phyloP scores from a whole-genome alignment of 2,797 vertebrate genomes.

The Coendou prehensilis region DNA sequence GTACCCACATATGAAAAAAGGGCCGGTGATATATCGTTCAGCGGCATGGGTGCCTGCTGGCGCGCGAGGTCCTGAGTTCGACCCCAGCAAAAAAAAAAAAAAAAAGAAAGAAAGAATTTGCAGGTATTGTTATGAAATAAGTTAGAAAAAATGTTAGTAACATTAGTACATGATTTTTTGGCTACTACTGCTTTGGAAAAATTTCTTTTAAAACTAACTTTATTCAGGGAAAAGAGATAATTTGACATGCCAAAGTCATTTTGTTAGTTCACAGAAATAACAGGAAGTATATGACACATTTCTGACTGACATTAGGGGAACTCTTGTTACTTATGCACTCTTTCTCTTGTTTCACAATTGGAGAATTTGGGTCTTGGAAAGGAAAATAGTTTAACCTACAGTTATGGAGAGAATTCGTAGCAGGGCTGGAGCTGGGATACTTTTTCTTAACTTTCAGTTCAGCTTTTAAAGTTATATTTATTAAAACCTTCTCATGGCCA shows the following conservation, averaged over 20 bases:
- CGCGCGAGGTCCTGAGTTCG: too few species aligned
- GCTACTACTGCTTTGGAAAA: neutral
- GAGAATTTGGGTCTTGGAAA: neutral
- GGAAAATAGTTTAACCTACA: neutral
- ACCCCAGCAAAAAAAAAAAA: too few species aligned
- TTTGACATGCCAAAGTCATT: neutral
- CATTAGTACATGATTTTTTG: neutral
- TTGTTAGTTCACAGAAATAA: neutral
- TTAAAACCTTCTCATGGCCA: neutral
- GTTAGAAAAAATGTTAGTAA: slow-evolving; percentile 4
- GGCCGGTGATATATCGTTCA: too few species aligned
- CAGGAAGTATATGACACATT: neutral
- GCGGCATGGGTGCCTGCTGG: too few species aligned
- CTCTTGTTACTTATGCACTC: neutral
- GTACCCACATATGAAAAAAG: too few species aligned
- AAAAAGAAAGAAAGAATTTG: neutral
- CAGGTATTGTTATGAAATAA: neutral
- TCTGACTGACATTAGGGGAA: neutral
- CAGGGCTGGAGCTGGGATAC: neutral
- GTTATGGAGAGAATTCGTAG: neutral
- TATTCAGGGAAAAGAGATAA: neutral
- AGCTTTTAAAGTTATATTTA: neutral
- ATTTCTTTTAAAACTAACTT: slow-evolving; percentile 28
- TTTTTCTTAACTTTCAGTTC: neutral
- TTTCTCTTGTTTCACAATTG: neutral